Evolutionary conservation across 2,888 invertebrate genomes (phyloP).

Genomic region (Eristalis intricaria): DNA sequence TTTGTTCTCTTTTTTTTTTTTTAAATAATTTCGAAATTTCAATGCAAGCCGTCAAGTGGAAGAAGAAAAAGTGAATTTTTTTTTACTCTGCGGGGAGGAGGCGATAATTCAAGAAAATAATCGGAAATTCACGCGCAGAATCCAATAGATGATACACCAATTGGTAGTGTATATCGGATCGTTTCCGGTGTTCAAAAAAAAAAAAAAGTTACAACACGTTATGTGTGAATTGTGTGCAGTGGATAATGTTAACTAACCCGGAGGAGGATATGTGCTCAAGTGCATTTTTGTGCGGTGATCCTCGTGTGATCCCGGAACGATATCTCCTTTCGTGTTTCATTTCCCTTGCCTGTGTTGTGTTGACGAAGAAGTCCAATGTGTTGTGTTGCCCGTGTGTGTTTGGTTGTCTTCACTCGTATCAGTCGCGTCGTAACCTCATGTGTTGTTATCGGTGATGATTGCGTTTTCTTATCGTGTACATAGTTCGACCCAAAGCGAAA

Average conservation of each 20-base stretch:
- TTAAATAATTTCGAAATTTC: slow-evolving; percentile 16
- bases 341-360: not conserved
- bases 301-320: slow-evolving; percentile 11
- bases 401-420: not conserved
- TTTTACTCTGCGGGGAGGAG: not conserved
- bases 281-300: slow-evolving; percentile 5
- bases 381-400: slow-evolving; percentile 14
- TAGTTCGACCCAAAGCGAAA: slow-evolving; percentile 17
- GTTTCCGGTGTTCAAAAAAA: slow-evolving; percentile 62
- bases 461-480: slow-evolving; percentile 15
- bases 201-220: not conserved
- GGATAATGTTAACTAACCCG: slow-evolving; percentile 62
- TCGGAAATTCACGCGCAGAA: slow-evolving; percentile 45
- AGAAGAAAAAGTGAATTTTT: slow-evolving; percentile 34
- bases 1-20: slow-evolving; percentile 63
- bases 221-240: slow-evolving; percentile 10
- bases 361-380: slow-evolving; percentile 55
- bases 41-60: slow-evolving; percentile 17
- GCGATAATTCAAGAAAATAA: too few relatives aligned
- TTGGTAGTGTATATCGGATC: slow-evolving; percentile 55
- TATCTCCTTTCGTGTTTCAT: slow-evolving; percentile 3
- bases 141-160: slow-evolving; percentile 26
- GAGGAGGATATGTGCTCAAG: slow-evolving; percentile 28
- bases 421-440: slow-evolving; percentile 1
- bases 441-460: slow-evolving; percentile 54